phyloP scores from a whole-genome alignment of 2,888 invertebrate genomes.

The Drosophila barbarae region DNA sequence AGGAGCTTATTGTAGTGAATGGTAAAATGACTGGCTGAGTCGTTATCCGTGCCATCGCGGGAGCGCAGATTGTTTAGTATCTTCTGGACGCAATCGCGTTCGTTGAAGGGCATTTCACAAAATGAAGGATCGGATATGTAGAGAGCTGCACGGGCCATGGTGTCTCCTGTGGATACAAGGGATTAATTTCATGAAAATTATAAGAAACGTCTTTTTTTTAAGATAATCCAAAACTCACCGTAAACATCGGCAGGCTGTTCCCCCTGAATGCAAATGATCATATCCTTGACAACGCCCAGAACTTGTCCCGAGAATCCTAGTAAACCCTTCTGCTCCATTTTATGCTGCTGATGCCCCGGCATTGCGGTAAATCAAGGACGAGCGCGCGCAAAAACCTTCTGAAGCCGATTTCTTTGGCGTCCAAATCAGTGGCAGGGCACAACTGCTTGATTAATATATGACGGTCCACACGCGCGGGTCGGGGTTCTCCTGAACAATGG shows the following conservation, averaged over 20 bases:
- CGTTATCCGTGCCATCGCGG: neutral
- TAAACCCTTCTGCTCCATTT: too few species aligned
- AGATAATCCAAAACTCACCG: constrained; percentile 6
- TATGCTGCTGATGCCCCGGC: neutral
- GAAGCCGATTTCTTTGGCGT: constrained; percentile 12
- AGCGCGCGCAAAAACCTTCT: constrained; percentile 19
- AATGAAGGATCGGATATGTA: neutral
- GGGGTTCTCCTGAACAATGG: too few species aligned
- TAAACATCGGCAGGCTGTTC: constrained; percentile 10
- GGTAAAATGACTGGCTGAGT: neutral
- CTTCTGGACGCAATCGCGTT: constrained; percentile 19
- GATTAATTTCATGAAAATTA: too few species aligned
- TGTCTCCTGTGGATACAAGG: neutral
- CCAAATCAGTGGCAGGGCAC: constrained; percentile 1
- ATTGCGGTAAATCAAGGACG: neutral
- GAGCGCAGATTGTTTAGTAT: neutral
- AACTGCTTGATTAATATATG: constrained; percentile 19
- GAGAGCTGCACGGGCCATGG: neutral
- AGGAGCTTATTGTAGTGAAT: constrained; percentile 7
- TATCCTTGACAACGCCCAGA: neutral
- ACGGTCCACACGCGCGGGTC: neutral
- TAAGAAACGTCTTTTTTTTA: too few species aligned
- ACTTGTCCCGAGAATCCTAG: too few species aligned
- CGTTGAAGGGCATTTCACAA: neutral
- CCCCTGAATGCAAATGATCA: constrained; percentile 19